Conservation (phyloP, 1,140 invertebrate species). For the Reticulitermes speratus region DNA sequence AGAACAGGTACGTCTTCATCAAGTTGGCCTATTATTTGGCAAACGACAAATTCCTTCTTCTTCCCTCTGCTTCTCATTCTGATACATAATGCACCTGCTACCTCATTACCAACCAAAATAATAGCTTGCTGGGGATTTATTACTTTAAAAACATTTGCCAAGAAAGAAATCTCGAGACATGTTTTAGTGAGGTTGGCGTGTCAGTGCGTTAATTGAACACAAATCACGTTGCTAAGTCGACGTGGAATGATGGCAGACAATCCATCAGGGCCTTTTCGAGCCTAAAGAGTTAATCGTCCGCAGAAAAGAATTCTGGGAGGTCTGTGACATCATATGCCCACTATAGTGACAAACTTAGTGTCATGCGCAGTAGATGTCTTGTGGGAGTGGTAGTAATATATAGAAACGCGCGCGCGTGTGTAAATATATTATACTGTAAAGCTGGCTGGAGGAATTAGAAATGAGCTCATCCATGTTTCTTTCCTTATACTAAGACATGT, state of each 20-base stretch:
- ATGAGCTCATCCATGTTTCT: not conserved
- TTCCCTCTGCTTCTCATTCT: not conserved
- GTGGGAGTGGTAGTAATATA: not conserved
- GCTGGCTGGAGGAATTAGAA: not conserved
- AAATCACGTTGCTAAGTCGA: slow-evolving; percentile 15
- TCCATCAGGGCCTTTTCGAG: not conserved
- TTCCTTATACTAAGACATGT: not conserved
- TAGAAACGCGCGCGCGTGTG: not conserved
- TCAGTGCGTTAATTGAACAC: slow-evolving; percentile 26
- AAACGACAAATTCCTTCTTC: slow-evolving; percentile 3
- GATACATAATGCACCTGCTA: slow-evolving; percentile 22
- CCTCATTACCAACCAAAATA: slow-evolving; percentile 30
- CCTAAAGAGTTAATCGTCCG: not conserved
- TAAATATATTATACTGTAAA: not conserved
- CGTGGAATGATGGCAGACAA: not conserved
- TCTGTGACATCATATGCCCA: not conserved
- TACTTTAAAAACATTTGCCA: slow-evolving; percentile 27
- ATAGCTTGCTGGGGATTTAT: slow-evolving; percentile 28
- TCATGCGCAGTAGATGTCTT: not conserved
- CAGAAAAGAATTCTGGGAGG: slow-evolving; percentile 7
- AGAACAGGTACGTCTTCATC: slow-evolving; percentile 20
- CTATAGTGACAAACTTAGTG: not conserved
- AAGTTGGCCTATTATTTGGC: slow-evolving; percentile 28
- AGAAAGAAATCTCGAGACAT: slow-evolving; percentile 20
- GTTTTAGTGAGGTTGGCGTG: slow-evolving; percentile 1